Evolutionary conservation across 2,888 invertebrate species (phyloP), one percentile per base, ranked within the genome.

Genomic region (Lepidochrysops patricia): DNA sequence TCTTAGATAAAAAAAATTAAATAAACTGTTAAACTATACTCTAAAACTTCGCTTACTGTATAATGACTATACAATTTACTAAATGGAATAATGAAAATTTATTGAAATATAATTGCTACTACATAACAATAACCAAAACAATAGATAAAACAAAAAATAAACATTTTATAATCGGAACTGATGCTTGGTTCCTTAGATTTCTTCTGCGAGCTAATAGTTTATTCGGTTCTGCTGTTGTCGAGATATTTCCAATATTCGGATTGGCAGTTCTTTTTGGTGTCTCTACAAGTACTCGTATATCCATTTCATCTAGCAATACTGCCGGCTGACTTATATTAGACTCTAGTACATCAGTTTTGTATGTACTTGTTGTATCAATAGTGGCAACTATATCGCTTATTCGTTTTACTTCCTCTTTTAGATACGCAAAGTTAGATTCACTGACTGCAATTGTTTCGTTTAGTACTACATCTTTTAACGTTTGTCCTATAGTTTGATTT

Each of bases 381-480:
- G 7, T 43, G 2, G 19, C 43, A 9, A 43, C 19, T 19, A 43
- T 43, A 43, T 43, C 43, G 23, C 43, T 43, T 12, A 9, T 43
- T 43, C 19, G 19, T 43, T 43, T 43, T 43, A 43, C 23, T 4
- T 43, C 43, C 19, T 43, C 43, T 12, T 43, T 43, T 19, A 43
- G 3, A 7, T 9, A 43, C 23, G 43, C 19, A 9, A 43, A 43
- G 9, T 29, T 9, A 3, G 43, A 43, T 23, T 43, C 43, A 19
- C 23, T 43, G 9, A 9, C 23, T 43, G 43, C 19, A 23, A 3
- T 9, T 19, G 9, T 29, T 34, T 60, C 29, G 50, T 26, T 56
- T 29, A 9, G 63, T 57, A 1, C 60, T 34, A 26, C 60, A 60
- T 12, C 60, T 48, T 57, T 35, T 56, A 29, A 58, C 58, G n/a